Percentiles rank a stretch among this genome's conserved stretches.
Evolutionary conservation across 1,140 invertebrate genomes (phyloP).

Genomic region (Lithobius niger): DNA sequence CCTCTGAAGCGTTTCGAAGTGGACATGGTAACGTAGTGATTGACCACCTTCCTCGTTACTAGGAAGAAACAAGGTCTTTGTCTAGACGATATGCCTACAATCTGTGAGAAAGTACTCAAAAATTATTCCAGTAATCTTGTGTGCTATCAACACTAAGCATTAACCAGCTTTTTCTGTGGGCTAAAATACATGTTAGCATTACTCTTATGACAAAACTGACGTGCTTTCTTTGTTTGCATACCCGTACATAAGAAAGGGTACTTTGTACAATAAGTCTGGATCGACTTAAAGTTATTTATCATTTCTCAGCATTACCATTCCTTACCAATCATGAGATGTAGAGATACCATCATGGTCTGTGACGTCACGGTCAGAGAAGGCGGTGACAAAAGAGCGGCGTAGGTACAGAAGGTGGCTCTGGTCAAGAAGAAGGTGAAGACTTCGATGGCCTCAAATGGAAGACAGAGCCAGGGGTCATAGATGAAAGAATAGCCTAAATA

Average conservation of each 20-base stretch:
- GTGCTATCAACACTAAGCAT: not conserved
- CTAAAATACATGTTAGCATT: not conserved
- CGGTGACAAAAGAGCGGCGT: conserved; percentile 56
- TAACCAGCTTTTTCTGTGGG: not conserved
- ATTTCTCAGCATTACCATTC: not conserved
- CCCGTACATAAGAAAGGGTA: not conserved
- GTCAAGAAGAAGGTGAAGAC: conserved; percentile 70
- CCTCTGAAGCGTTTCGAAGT: too few relatives aligned
- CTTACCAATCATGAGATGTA: conserved; percentile 63
- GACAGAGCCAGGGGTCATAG: conserved; percentile 66
- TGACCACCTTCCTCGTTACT: too few relatives aligned
- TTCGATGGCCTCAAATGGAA: conserved; percentile 73
- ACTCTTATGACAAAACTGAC: not conserved
- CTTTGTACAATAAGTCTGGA: not conserved
- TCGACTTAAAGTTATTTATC: not conserved
- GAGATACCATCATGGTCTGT: conserved; percentile 64
- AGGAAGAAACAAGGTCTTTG: too few relatives aligned
- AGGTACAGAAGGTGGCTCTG: conserved; percentile 72
- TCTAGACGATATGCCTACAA: too few relatives aligned
- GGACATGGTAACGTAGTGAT: too few relatives aligned
- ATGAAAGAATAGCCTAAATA: conserved; percentile 71
- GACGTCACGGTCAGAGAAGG: conserved; percentile 51
- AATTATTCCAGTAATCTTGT: too few relatives aligned
- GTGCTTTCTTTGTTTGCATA: not conserved
- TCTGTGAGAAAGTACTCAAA: too few relatives aligned